Evolutionary conservation across 2,888 invertebrate species (phyloP).

Genomic region (Sesia apiformis): DNA sequence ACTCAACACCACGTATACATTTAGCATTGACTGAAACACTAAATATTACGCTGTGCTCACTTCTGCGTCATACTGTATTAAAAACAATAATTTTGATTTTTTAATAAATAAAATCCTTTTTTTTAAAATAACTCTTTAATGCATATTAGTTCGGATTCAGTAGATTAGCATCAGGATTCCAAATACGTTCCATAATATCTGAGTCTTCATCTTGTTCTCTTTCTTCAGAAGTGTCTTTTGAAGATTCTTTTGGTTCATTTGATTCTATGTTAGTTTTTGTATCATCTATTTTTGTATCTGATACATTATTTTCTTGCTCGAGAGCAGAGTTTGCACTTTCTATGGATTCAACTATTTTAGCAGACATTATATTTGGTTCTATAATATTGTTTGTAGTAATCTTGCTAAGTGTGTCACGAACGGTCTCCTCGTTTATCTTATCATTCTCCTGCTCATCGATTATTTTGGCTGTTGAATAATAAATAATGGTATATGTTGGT

Average conservation of each 20-base stretch:
- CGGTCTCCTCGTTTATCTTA: conserved; percentile 22
- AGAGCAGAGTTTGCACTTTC: not conserved
- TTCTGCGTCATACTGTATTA: too few relatives aligned
- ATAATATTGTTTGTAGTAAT: not conserved
- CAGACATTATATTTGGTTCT: not conserved
- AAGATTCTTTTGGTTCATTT: not conserved
- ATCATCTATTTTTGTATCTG: not conserved
- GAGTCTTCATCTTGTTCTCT: not conserved
- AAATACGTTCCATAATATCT: not conserved
- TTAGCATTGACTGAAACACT: too few relatives aligned
- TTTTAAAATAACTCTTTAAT: too few relatives aligned
- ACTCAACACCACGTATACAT: too few relatives aligned
- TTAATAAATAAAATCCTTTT: too few relatives aligned
- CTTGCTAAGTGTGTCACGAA: conserved; percentile 8
- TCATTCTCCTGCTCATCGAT: conserved; percentile 12
- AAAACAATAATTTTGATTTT: too few relatives aligned
- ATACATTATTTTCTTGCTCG: not conserved
- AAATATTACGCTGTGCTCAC: too few relatives aligned
- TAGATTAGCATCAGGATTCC: too few relatives aligned
- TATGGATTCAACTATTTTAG: not conserved
- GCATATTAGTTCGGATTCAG: too few relatives aligned
- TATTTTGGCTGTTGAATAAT: conserved; percentile 16
- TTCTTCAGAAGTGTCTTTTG: not conserved
- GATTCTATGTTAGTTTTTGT: not conserved
- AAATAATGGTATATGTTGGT: not conserved